Evolutionary conservation across 2,888 invertebrate species (phyloP), one percentile per base, ranked within the genome.

Genomic region (Clistopyga incitator): DNA sequence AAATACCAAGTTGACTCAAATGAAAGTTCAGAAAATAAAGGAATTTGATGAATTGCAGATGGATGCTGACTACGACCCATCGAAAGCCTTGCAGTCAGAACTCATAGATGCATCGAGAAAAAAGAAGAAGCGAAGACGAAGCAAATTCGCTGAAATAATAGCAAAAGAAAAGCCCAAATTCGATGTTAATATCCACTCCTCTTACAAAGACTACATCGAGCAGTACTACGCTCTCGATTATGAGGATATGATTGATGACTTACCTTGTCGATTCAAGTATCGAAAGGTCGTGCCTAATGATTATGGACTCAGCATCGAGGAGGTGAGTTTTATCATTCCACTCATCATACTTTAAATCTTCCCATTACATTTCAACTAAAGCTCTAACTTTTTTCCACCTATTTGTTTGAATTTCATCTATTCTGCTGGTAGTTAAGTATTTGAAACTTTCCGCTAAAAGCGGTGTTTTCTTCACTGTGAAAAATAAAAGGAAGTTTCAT

Each of bases 191-290:
- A 90, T 91, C 13, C 94, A 96, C 81, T 95, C 96, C 84, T 96
- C 96, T 0, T 98, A 98, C 93, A 95, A 96, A 45, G 95, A 98
- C 88, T 98, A 98, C 91, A 96, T 98, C 91, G 98, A 99, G 89
- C 98, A 99, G 93, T 99, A 99, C 92, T 99, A 99, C 91, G 96
- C 97, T 89, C 94, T 99, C 91, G 98, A 99, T 93, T 99, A 97
- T 92, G 99, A 99, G 91, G 99, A 99, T 93, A 95, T 99, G 71
- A 96, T 99, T 68, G 99, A 96, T 0, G 98, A 99, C 91, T 93
- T 97, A 87, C 98, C 98, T 0, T 98, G 98, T 82, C 94, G 97
- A 87, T 99, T 99, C 93, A 98, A 98, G 91, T 99, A 99, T 91
- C 95, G 98, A 38, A 95, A 97, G 92, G 98, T 97, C 0, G 95